phyloP scores from a whole-genome alignment of 2,888 invertebrate species.

The Epiblema foenella region DNA sequence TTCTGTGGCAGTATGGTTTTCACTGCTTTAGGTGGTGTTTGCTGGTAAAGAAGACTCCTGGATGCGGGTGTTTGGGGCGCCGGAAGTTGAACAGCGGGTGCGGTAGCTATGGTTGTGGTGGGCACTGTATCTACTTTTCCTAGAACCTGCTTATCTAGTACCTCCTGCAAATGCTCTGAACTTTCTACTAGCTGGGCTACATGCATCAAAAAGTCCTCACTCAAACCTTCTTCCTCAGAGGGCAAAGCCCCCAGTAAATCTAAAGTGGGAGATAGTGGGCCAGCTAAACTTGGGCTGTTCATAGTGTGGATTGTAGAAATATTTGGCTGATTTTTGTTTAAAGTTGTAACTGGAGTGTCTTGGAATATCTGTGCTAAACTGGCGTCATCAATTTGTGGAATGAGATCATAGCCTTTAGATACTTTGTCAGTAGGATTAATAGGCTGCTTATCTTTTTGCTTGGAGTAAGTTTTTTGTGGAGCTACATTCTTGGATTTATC shows the following conservation, averaged over 20 bases:
- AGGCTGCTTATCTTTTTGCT: conserved; percentile 60
- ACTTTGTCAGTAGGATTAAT: conserved; percentile 59
- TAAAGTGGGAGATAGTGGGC: conserved; percentile 85
- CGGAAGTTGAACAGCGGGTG: conserved; percentile 57
- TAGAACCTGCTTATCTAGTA: conserved; percentile 88
- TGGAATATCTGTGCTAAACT: conserved; percentile 80
- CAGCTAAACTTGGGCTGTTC: conserved; percentile 79
- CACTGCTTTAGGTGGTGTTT: conserved; percentile 63
- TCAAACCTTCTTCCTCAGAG: conserved; percentile 87
- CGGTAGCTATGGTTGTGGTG: conserved; percentile 56
- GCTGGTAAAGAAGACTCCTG: conserved; percentile 57
- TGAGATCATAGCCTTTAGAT: conserved; percentile 70
- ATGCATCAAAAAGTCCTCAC: conserved; percentile 89
- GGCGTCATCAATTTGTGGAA: conserved; percentile 79
- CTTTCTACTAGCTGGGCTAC: conserved; percentile 90
- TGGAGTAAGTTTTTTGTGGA: conserved; percentile 61
- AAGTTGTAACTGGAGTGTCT: conserved; percentile 66
- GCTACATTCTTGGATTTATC: conserved; percentile 57
- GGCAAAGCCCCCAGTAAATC: conserved; percentile 85
- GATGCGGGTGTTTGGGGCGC: conserved; percentile 43
- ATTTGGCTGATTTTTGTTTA: conserved; percentile 65
- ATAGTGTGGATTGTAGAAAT: conserved; percentile 68
- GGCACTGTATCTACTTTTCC: conserved; percentile 74
- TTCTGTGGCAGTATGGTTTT: conserved; percentile 70
- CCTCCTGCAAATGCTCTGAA: conserved; percentile 88